Percentiles rank a stretch among this genome's conserved stretches.
phyloP scores from a whole-genome alignment of 2,113 vertebrate species.

The Calyptommatus sinebrachiatus region DNA sequence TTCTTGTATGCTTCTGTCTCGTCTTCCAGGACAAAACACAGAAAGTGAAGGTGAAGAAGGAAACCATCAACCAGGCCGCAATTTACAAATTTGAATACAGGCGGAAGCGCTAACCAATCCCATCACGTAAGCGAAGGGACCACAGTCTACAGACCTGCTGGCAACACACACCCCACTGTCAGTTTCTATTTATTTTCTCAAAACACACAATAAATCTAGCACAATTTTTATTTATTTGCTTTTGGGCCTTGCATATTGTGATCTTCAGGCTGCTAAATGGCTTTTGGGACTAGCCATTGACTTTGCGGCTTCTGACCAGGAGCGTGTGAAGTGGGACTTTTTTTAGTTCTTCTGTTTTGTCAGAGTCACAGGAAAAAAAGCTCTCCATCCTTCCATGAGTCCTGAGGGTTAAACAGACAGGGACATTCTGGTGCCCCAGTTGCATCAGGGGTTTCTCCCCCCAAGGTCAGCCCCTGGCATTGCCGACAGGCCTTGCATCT shows the following conservation, averaged over 20 bases:
- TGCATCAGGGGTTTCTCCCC: not conserved
- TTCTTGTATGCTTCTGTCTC: not conserved
- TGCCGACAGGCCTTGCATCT: not conserved
- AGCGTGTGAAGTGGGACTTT: too few species aligned
- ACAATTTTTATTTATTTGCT: too few species aligned
- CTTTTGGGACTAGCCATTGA: too few species aligned
- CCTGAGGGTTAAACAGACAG: too few species aligned
- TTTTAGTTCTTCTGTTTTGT: too few species aligned
- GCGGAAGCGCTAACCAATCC: conserved; percentile 81
- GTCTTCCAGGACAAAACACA: conserved; percentile 84
- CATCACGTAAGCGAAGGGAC: not conserved
- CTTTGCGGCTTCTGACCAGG: too few species aligned
- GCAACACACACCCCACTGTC: too few species aligned
- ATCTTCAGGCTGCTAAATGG: too few species aligned
- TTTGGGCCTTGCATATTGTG: too few species aligned
- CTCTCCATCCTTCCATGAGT: too few species aligned
- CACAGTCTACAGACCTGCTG: not conserved
- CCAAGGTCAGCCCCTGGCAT: too few species aligned
- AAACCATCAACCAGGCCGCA: conserved; percentile 80
- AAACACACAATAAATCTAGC: not conserved
- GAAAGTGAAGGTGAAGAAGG: conserved; percentile 89
- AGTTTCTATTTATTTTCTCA: not conserved
- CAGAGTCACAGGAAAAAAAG: too few species aligned
- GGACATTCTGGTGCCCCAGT: not conserved
- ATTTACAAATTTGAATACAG: conserved; percentile 90